Base-by-base conservation (phyloP, 2,113 vertebrate species). In the Hippocampus guttulatus region DNA sequence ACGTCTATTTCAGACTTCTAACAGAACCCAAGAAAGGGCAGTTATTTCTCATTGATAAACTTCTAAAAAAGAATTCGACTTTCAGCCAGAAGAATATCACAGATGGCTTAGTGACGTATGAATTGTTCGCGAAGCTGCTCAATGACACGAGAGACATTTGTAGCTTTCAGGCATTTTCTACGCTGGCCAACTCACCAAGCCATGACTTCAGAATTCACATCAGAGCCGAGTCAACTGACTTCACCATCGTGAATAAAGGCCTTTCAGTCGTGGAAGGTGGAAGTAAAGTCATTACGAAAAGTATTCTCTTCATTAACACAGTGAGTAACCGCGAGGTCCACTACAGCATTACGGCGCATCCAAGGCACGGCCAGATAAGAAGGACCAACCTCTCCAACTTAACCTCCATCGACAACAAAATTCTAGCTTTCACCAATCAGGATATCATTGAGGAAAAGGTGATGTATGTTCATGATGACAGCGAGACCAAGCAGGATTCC, bases 381-480 rank as follows among this genome's bases (percentile, higher is more conserved):
- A 87, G 85, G 43, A 88, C 77, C 64, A 86, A 89, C 74, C 90
- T 91, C 55, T 93, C 91, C 18, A 85, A 88, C 80, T 92, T 89
- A 15, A 85, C 86, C 0, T 76, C 87, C 27, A 88, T 81, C 68
- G 90, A 79, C 4, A 81, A 86, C 64, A 92, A 88, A 70, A 71
- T 95, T 40, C 75, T 73, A 7, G 67, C 52, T 0, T 97, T 97
- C 83, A 94, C 92, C 25, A 93, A 90, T 64, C 78, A 91, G 80
- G 95, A 96, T 81, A 92, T 96, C 69, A 58, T 69, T 2, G 79
- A 77, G 33, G 88, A 93, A 52, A 73, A 40, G 52, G 87, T 98
- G 74, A 86, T 94, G 80, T 98, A 95, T 10, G 81, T 93, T 55
- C 96, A 97, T 0, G 93, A 97, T 0, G 92, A 95, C 82, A 94